phyloP scores from a whole-genome alignment of 2,113 vertebrate genomes.

The Agapornis roseicollis region DNA sequence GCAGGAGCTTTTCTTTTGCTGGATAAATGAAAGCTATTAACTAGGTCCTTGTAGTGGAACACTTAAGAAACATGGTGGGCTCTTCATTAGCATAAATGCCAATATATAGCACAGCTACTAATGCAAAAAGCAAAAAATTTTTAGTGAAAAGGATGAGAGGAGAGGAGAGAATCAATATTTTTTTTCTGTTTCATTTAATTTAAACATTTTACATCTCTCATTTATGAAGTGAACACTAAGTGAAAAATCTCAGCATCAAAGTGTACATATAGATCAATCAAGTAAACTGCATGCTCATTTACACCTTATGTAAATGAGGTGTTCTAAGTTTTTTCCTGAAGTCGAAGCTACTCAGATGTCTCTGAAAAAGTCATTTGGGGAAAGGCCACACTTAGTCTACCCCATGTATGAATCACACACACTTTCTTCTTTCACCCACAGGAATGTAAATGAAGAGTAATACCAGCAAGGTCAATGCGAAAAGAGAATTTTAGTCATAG shows the following conservation, averaged over 20 bases:
- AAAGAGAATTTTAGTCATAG: not conserved
- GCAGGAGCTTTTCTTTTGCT: not conserved
- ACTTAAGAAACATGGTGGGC: slow-evolving; percentile 33
- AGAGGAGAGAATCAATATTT: slow-evolving; percentile 3
- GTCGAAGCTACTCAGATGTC: not conserved
- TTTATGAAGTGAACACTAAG: slow-evolving; percentile 41
- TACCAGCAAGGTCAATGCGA: not conserved
- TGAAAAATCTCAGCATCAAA: not conserved
- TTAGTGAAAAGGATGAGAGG: slow-evolving; percentile 34
- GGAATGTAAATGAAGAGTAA: not conserved
- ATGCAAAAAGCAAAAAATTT: slow-evolving; percentile 37
- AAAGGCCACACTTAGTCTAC: not conserved
- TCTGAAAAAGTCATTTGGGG: not conserved
- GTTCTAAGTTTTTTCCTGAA: not conserved
- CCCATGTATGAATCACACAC: not conserved
- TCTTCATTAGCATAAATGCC: slow-evolving; percentile 56
- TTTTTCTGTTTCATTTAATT: slow-evolving; percentile 42
- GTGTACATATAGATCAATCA: not conserved
- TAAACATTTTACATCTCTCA: slow-evolving; percentile 11
- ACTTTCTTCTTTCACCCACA: not conserved
- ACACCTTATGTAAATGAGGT: too few species aligned
- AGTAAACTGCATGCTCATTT: not conserved
- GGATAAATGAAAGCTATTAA: slow-evolving; percentile 46
- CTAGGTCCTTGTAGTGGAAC: slow-evolving; percentile 16
- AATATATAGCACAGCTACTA: slow-evolving; percentile 13